These are phyloP conservation scores for Upupa epops DNA, from an alignment of 2,113 vertebrate species.

Conservation along the genomic window DNA sequence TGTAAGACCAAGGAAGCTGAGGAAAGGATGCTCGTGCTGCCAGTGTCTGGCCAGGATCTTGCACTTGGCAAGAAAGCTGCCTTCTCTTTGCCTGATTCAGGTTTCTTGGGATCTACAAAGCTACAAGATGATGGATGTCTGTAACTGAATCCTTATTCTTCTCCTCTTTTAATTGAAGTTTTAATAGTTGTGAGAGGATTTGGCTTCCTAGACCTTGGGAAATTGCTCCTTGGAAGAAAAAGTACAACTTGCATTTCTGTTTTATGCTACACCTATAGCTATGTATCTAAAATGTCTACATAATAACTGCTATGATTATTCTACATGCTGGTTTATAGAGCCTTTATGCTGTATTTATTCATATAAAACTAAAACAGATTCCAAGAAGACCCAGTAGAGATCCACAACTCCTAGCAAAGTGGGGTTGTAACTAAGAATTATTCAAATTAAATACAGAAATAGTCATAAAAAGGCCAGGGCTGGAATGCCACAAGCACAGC, in stretches of 20 bases:
- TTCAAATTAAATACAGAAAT: not conserved
- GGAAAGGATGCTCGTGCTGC: not conserved
- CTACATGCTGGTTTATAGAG: not conserved
- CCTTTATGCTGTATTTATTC: not conserved
- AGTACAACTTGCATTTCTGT: not conserved
- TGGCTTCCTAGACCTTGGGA: not conserved
- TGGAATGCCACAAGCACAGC: too few relatives aligned
- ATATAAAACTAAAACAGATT: not conserved
- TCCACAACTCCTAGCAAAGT: not conserved
- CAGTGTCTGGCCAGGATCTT: not conserved
- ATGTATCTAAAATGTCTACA: not conserved
- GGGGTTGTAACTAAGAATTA: not conserved
- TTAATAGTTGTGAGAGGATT: not conserved
- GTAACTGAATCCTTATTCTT: not conserved
- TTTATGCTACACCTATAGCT: not conserved
- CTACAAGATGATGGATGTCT: not conserved
- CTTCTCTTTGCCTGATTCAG: not conserved
- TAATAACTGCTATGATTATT: not conserved
- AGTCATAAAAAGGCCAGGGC: conserved; percentile 2
- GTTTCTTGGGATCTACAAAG: not conserved
- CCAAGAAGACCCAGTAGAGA: not conserved
- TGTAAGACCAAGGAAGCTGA: not conserved
- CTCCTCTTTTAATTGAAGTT: not conserved
- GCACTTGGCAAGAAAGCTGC: not conserved
- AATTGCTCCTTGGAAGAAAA: not conserved